Conservation (phyloP, 2,888 invertebrate genomes). For the Apamea anceps region DNA sequence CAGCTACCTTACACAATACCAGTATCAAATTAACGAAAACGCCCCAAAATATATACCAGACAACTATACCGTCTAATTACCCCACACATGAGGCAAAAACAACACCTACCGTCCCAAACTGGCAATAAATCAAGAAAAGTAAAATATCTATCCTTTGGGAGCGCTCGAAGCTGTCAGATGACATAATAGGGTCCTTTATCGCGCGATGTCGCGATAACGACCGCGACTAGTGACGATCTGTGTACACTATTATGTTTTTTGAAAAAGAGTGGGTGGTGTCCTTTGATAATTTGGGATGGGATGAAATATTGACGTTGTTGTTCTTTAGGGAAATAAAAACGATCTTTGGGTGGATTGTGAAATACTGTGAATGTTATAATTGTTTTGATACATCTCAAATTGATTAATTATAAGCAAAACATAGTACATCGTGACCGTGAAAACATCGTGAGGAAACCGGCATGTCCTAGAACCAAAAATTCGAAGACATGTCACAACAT, state of each 20-base stretch:
- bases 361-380: background rate
- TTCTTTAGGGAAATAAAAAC: background rate
- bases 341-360: background rate
- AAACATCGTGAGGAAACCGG: too few relatives aligned
- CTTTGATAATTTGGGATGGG: slow-evolving; percentile 21
- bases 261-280: slow-evolving; percentile 39
- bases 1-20: slow-evolving; percentile 19
- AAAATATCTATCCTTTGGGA: slow-evolving; percentile 83
- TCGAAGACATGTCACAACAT: too few relatives aligned
- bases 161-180: slow-evolving; percentile 79
- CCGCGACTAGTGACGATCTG: slow-evolving; percentile 64
- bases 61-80: slow-evolving; percentile 74
- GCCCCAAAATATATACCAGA: slow-evolving; percentile 34
- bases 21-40: slow-evolving; percentile 43
- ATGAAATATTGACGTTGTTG: background rate
- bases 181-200: slow-evolving; percentile 84
- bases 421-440: too few relatives aligned
- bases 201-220: slow-evolving; percentile 73
- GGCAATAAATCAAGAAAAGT: slow-evolving; percentile 84
- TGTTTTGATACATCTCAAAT: too few relatives aligned
- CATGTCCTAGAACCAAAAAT: too few relatives aligned
- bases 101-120: slow-evolving; percentile 75
- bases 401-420: too few relatives aligned
- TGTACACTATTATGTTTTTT: slow-evolving; percentile 59
- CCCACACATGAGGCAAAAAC: slow-evolving; percentile 72